These are phyloP conservation scores for Heliothis subflexa DNA, from an alignment of 1,140 invertebrate genomes.

Conservation along the genomic window DNA sequence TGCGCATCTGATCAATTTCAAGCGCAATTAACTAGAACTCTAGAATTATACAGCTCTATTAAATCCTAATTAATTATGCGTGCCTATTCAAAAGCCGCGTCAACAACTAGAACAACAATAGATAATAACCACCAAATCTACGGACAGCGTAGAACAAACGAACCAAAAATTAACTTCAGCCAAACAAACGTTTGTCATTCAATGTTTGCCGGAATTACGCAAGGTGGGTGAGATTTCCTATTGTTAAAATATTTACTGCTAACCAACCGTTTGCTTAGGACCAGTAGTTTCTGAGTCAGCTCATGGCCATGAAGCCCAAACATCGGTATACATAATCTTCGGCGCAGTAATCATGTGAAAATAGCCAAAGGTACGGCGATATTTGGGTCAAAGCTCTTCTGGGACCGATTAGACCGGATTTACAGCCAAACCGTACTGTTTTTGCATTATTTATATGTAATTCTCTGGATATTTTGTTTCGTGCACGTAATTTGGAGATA, in stretches of 20 bases:
- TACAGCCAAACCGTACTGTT: constrained; percentile 43
- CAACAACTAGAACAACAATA: neutral
- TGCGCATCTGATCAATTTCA: neutral
- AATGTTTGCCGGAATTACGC: constrained; percentile 33
- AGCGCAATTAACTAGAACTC: neutral
- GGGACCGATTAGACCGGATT: constrained; percentile 43
- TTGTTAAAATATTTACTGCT: constrained; percentile 57
- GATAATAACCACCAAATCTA: constrained; percentile 15
- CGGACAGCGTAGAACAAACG: constrained; percentile 12
- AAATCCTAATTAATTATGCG: constrained; percentile 23
- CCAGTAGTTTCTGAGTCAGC: constrained; percentile 52
- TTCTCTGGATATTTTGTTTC: constrained; percentile 23
- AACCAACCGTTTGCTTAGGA: constrained; percentile 54
- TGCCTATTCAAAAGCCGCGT: constrained; percentile 2
- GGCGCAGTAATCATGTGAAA: constrained; percentile 37
- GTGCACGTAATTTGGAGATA: constrained; percentile 25
- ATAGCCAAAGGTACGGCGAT: constrained; percentile 23
- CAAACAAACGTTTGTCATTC: constrained; percentile 49
- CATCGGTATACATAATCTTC: constrained; percentile 32
- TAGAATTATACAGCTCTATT: constrained; percentile 4
- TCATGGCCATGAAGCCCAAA: constrained; percentile 20
- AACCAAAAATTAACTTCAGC: constrained; percentile 39
- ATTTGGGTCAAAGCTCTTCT: constrained; percentile 35
- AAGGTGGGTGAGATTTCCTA: constrained; percentile 27
- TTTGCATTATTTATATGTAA: constrained; percentile 45